Base-by-base conservation (phyloP, 2,888 invertebrate genomes). In the Drosophila hamatofila region DNA sequence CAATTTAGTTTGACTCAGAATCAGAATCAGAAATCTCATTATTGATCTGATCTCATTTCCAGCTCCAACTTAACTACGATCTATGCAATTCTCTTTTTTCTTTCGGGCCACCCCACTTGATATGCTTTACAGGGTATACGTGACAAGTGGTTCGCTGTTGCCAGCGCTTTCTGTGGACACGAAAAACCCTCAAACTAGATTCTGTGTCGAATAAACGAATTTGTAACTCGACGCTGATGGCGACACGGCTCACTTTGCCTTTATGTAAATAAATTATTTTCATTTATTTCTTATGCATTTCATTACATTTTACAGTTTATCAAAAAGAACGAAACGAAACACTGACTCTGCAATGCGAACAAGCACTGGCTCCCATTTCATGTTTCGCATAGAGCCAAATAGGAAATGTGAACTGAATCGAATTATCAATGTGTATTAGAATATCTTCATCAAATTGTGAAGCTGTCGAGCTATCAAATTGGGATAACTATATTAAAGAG, bases 191-290 rank as follows among this genome's bases (percentile, higher is more conserved):
- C 23, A 61, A 16, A 49, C 59, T 37, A 46, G 25, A 49, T 58
- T 54, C 62, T 64, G 51, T 35, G 23, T 41, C 23, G 27, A 23
- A 30, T 23, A 78, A 84, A 80, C 62, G 70, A 86, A 83, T 80
- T 84, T 84, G 63, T 70, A 78, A 80, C 73, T 74, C 72, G 73
- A 81, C 79, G 73, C 76, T 76, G 72, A 62, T 48, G 69, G 48
- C 48, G 27, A 27, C 48, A 18, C 58, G 27, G 44, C 78, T 78
- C 75, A 71, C 76, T 48, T 58, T 58, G 23, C 54, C 58, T 18
- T 77, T 74, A 70, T 73, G 73, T 54, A 56, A 54, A 48, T 58
- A 27, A 37, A 58, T 48, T 48, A 37, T 21, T 58, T 58, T 39
- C 46, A 37, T 48, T 37, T 37, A 37, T 58, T 48, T 48, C 48